phyloP scores from a whole-genome alignment of 35 echinoderm and acorn worm genomes.

The Lytechinus pictus region DNA sequence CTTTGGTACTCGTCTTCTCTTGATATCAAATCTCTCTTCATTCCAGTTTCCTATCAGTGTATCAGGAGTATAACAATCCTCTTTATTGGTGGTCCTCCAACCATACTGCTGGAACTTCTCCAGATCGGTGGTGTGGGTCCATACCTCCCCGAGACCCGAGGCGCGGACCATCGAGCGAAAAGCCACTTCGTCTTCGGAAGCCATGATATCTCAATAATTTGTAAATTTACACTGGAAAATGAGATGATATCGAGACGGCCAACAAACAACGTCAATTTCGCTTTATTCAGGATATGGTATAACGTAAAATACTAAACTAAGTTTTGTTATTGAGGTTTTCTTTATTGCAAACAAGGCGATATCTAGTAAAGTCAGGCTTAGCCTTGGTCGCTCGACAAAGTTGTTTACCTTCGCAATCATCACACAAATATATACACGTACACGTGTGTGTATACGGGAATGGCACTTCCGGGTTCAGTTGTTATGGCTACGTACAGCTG shows the following conservation, averaged over 20 bases:
- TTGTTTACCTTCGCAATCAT: too few relatives aligned
- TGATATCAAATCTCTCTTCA: slow-evolving; percentile 90
- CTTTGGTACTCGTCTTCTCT: slow-evolving; percentile 82
- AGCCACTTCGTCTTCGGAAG: slow-evolving; percentile 81
- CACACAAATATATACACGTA: neutral
- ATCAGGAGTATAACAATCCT: slow-evolving; percentile 84
- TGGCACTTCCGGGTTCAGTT: slow-evolving; percentile 6
- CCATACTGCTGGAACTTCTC: slow-evolving; percentile 94
- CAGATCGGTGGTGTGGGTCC: slow-evolving; percentile 89
- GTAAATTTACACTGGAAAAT: neutral
- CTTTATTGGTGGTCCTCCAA: slow-evolving; percentile 93
- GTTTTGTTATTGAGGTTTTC: neutral
- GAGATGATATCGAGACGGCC: neutral
- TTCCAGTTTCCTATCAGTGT: slow-evolving; percentile 96
- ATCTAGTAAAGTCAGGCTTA: neutral
- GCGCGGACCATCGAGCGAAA: slow-evolving; percentile 97
- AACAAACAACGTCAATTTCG: neutral
- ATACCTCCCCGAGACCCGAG: slow-evolving; percentile 92
- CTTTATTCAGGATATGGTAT: neutral
- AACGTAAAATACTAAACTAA: neutral
- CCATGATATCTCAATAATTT: slow-evolving; percentile 51
- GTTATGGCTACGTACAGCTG: neutral
- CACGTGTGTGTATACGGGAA: neutral
- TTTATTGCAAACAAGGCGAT: neutral
- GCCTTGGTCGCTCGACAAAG: too few relatives aligned